Conservation (phyloP, 2,888 invertebrate species). For the Bugulina stolonifera region DNA sequence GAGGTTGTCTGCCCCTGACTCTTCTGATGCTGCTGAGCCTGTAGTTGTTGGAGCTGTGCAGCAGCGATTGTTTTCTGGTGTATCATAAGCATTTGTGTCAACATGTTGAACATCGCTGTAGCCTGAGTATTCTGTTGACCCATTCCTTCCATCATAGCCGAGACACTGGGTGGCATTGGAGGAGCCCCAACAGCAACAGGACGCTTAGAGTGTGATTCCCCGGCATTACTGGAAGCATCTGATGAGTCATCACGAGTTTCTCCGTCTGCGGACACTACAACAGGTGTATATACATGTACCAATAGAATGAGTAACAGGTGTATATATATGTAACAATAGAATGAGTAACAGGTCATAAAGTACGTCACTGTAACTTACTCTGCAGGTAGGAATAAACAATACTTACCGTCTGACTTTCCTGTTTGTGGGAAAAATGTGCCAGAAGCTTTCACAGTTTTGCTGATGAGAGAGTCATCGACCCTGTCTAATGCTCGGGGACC, state of each 20-base stretch:
- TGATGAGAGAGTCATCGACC: not conserved
- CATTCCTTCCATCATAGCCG: not conserved
- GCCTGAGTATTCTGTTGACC: conserved; percentile 3
- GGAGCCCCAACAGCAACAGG: not conserved
- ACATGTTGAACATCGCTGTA: conserved; percentile 4
- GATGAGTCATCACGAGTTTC: conserved; percentile 3
- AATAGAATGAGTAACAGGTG: too few species aligned
- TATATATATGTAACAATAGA: too few species aligned
- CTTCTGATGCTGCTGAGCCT: not conserved
- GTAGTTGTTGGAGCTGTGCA: not conserved
- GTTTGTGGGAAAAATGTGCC: conserved; percentile 79
- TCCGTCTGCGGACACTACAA: not conserved
- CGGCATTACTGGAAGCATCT: not conserved
- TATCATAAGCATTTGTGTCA: conserved; percentile 34
- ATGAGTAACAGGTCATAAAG: too few species aligned
- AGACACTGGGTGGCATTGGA: not conserved
- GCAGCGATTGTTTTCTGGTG: not conserved
- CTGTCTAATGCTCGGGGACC: not conserved
- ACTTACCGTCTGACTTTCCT: conserved; percentile 10
- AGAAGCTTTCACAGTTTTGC: conserved; percentile 70
- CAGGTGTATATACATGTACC: too few species aligned
- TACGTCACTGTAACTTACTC: too few species aligned
- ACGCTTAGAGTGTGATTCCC: not conserved
- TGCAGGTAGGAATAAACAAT: too few species aligned
- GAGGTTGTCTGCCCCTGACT: not conserved